These are phyloP conservation scores for Anser brachyrhynchus DNA, from an alignment of 2,113 vertebrate species.

Conservation along the genomic window DNA sequence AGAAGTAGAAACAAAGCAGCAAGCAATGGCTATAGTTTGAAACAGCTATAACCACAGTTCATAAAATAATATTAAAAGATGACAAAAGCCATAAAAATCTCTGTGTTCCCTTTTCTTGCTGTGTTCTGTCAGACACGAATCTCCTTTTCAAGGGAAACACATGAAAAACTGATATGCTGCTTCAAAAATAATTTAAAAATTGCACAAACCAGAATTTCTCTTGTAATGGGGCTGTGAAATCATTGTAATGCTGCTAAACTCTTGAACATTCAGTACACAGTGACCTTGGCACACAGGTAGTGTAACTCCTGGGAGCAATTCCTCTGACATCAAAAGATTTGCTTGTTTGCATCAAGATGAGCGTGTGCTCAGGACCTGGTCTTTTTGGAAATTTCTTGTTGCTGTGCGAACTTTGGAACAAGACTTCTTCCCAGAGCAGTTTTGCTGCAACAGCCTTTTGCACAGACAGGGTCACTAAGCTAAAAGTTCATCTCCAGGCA, in stretches of 20 bases:
- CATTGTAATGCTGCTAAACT: background rate
- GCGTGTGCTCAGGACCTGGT: background rate
- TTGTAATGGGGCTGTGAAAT: background rate
- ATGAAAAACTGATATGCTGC: background rate
- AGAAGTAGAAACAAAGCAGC: slow-evolving; percentile 53
- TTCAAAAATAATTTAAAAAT: background rate
- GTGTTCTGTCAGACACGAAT: slow-evolving; percentile 15
- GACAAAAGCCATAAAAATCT: slow-evolving; percentile 48
- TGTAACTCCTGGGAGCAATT: background rate
- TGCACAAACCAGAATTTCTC: background rate
- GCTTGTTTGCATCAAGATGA: background rate
- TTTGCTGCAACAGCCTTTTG: background rate
- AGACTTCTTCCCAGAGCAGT: background rate
- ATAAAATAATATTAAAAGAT: slow-evolving; percentile 60
- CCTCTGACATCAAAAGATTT: background rate
- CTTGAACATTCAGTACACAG: background rate
- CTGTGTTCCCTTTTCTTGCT: background rate
- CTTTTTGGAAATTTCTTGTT: background rate
- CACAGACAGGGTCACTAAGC: accelerated
- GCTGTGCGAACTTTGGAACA: background rate
- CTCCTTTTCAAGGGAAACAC: background rate
- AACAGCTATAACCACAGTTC: slow-evolving; percentile 9
- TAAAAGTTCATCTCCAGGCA: background rate
- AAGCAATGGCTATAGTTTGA: background rate
- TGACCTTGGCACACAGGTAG: background rate